Conservation (phyloP, 1,140 invertebrate genomes). For the Listronotus oregonensis region DNA sequence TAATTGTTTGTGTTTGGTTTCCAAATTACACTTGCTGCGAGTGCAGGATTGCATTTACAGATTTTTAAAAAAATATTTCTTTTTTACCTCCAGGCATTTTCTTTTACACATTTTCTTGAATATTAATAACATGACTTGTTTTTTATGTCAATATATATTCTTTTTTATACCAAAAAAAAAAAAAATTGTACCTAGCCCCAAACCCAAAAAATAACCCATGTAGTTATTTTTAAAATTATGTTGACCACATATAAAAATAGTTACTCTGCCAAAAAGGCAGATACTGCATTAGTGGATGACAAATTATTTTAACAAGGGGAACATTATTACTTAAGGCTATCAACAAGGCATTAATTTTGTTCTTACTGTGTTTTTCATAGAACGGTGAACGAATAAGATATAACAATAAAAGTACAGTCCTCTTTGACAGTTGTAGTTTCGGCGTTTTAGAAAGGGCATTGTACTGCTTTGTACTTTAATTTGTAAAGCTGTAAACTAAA, state of each 20-base stretch:
- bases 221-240: no score
- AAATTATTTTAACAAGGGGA: conserved; percentile 68
- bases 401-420: conserved; percentile 72
- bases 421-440: conserved; percentile 70
- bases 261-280: conserved; percentile 85
- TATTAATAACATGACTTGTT: no score
- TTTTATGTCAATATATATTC: no score
- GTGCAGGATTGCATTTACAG: no score
- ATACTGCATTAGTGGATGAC: conserved; percentile 72
- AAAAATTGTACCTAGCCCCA: no score
- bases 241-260: conserved; percentile 82
- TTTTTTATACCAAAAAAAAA: no score
- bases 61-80: no score
- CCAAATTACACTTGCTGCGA: no score
- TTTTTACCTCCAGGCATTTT: no score
- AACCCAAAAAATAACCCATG: no score
- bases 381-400: conserved; percentile 85
- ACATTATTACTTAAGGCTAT: conserved; percentile 63
- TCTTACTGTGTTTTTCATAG: conserved; percentile 76
- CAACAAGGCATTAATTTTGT: conserved; percentile 65
- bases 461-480: conserved; percentile 53
- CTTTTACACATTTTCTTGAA: no score
- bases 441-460: conserved; percentile 64
- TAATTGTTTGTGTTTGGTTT: no score
- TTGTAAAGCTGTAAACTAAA: conserved; percentile 64